Evolutionary conservation across 2,113 vertebrate species (phyloP).

Genomic region (Sylvia atricapilla): DNA sequence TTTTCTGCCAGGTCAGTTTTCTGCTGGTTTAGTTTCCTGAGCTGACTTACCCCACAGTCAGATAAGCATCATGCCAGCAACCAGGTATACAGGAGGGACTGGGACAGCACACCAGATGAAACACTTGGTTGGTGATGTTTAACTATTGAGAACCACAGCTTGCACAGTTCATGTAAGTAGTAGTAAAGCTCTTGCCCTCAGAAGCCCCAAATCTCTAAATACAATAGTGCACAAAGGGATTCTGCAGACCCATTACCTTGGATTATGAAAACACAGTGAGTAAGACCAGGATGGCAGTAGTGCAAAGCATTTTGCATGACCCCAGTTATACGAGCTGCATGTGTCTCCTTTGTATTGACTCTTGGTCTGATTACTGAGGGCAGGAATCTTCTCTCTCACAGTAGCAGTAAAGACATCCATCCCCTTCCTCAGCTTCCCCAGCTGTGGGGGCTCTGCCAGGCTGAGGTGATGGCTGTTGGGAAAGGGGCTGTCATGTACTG

Average conservation of each 20-base stretch:
- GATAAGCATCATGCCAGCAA: slow-evolving; percentile 4
- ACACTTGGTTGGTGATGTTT: background rate
- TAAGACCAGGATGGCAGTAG: background rate
- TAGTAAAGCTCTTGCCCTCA: background rate
- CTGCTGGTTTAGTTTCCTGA: background rate
- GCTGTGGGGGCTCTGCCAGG: background rate
- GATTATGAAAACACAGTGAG: background rate
- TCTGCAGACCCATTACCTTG: background rate
- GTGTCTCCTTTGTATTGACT: background rate
- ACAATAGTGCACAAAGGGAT: background rate
- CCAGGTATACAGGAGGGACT: background rate
- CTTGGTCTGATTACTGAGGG: background rate
- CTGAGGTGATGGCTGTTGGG: background rate
- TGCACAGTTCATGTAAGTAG: background rate
- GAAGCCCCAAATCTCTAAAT: background rate
- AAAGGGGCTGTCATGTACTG: background rate
- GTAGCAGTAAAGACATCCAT: background rate
- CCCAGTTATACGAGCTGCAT: background rate
- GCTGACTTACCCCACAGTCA: background rate
- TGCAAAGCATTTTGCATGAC: background rate
- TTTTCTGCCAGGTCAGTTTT: background rate
- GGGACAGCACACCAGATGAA: background rate
- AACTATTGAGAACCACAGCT: background rate
- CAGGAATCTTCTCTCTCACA: background rate
- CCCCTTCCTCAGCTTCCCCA: background rate